A percentile compares a stretch with the other conserved stretches of the same genome.
Evolutionary conservation across 1,140 invertebrate genomes (phyloP).

Genomic region (Microplitis mediator): DNA sequence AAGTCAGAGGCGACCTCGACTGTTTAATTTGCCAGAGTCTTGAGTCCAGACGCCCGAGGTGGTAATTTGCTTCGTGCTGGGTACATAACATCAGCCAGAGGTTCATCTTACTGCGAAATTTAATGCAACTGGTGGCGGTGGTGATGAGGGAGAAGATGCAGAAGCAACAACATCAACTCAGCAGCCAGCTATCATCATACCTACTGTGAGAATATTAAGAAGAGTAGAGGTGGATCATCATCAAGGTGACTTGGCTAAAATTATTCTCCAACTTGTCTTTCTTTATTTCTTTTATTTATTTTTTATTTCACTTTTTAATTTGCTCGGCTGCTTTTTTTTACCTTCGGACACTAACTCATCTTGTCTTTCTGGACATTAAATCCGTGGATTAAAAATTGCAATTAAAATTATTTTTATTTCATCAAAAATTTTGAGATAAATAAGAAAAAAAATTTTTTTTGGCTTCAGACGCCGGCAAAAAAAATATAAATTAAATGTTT

Average conservation of each 20-base stretch:
- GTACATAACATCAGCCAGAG: conserved; percentile 15
- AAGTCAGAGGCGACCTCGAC: conserved; percentile 4
- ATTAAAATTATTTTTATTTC: too few relatives aligned
- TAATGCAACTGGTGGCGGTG: conserved; percentile 38
- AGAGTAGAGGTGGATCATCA: conserved; percentile 37
- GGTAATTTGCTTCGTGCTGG: conserved; percentile 35
- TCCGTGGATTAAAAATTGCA: too few relatives aligned
- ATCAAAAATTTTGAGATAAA: too few relatives aligned
- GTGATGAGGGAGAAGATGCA: neutral
- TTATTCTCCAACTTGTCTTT: conserved; percentile 24
- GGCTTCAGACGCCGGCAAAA: too few relatives aligned
- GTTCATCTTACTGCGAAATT: conserved; percentile 34
- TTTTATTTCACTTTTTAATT: conserved; percentile 22
- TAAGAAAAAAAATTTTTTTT: too few relatives aligned
- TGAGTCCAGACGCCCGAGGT: conserved; percentile 36
- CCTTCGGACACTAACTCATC: too few relatives aligned
- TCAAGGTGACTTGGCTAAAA: conserved; percentile 41
- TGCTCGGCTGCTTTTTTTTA: conserved; percentile 22
- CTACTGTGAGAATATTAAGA: conserved; percentile 35
- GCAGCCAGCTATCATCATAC: conserved; percentile 38
- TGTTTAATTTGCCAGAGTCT: conserved; percentile 42
- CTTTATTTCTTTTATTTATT: neutral
- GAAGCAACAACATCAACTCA: too few relatives aligned
- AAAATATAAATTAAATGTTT: too few relatives aligned
- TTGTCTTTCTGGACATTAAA: too few relatives aligned